phyloP scores from a whole-genome alignment of 1,140 invertebrate species.

The Drosophila subpulchrella region DNA sequence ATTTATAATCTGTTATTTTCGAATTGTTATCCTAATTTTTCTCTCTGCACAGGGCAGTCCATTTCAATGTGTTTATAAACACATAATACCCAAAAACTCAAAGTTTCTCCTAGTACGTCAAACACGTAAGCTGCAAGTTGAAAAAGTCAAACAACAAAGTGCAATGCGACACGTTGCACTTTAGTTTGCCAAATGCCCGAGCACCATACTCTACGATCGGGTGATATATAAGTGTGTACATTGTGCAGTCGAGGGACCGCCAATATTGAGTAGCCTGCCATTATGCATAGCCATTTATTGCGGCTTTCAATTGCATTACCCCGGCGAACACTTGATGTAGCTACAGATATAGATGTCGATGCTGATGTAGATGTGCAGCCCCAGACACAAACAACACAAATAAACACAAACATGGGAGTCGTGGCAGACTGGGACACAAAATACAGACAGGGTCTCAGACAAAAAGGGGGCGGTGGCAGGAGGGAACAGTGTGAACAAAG shows the following conservation, averaged over 20 bases:
- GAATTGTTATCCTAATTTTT: background rate
- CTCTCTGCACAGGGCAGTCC: background rate
- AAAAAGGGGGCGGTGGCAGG: background rate
- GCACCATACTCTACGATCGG: constrained; percentile 11
- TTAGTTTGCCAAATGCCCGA: constrained; percentile 36
- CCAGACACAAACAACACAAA: constrained; percentile 51
- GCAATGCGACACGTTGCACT: constrained; percentile 56
- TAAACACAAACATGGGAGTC: constrained; percentile 29
- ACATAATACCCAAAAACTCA: constrained; percentile 40
- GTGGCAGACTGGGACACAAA: constrained; percentile 12
- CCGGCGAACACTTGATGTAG: constrained; percentile 24
- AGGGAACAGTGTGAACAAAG: constrained; percentile 22
- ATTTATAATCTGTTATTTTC: background rate
- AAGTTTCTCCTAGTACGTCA: constrained; percentile 51
- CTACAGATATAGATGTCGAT: constrained; percentile 32
- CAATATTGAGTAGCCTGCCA: constrained; percentile 61
- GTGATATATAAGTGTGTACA: constrained; percentile 32
- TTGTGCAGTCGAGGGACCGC: constrained; percentile 18
- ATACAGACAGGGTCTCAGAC: constrained; percentile 24
- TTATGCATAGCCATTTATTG: constrained; percentile 72
- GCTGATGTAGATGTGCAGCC: constrained; percentile 12
- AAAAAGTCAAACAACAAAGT: constrained; percentile 49
- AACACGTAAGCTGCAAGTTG: constrained; percentile 50
- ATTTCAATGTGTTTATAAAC: constrained; percentile 30
- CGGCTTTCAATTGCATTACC: constrained; percentile 64